These are phyloP conservation scores for Zelleria hepariella DNA, from an alignment of 2,888 invertebrate species.

Conservation along the genomic window DNA sequence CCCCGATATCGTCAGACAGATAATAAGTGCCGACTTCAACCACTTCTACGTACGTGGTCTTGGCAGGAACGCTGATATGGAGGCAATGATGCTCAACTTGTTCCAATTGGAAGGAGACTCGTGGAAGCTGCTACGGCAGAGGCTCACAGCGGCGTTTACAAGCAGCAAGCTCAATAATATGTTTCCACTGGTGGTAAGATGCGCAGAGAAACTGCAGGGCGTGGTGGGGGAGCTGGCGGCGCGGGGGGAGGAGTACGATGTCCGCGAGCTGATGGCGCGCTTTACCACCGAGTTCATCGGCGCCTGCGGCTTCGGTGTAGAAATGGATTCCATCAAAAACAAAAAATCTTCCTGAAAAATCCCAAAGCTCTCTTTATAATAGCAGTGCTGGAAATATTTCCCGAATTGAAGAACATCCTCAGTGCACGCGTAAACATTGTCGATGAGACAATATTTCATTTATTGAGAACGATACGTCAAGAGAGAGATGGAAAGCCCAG, in stretches of 20 bases:
- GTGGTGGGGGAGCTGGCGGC: background rate
- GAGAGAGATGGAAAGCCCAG: constrained; percentile 42
- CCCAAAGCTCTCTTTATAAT: constrained; percentile 3
- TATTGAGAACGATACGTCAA: constrained; percentile 37
- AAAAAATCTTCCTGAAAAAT: constrained; percentile 9
- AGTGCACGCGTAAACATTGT: constrained; percentile 1
- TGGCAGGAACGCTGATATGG: background rate
- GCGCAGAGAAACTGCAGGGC: constrained; percentile 8
- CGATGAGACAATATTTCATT: constrained; percentile 21
- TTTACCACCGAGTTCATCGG: constrained; percentile 13
- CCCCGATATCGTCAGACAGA: constrained; percentile 7
- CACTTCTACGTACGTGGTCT: constrained; percentile 8
- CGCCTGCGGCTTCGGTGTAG: constrained; percentile 11
- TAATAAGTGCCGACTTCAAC: constrained; percentile 7
- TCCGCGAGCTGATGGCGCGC: constrained; percentile 11
- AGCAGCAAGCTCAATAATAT: constrained; percentile 9
- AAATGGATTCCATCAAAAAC: constrained; percentile 11
- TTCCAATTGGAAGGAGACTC: constrained; percentile 8
- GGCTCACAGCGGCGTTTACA: constrained; percentile 9
- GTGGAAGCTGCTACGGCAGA: constrained; percentile 11
- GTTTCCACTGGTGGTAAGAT: constrained; percentile 9
- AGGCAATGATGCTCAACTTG: constrained; percentile 6
- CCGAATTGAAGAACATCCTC: constrained; percentile 1
- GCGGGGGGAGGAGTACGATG: constrained; percentile 5
- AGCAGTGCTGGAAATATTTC: constrained; percentile 5